Evolutionary conservation across 2,113 vertebrate genomes (phyloP).

Genomic region (Daphoenositta chrysoptera): DNA sequence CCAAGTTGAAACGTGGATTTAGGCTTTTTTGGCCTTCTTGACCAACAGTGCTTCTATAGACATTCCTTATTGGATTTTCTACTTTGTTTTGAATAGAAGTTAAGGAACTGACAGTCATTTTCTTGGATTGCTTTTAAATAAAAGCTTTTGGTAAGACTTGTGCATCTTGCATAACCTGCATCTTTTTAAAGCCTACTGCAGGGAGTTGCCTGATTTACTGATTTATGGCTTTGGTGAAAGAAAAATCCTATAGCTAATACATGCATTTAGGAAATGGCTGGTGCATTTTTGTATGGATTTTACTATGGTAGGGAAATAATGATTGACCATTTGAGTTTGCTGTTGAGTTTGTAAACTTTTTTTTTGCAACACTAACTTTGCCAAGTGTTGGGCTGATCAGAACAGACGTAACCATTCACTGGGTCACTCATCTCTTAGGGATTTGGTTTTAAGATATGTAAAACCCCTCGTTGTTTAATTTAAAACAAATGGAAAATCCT

Average conservation of each 20-base stretch:
- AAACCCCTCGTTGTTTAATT: neutral
- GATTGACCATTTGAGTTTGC: neutral
- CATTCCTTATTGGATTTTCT: neutral
- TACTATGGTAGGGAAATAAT: neutral
- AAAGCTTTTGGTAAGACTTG: neutral
- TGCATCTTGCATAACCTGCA: neutral
- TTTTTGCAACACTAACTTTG: neutral
- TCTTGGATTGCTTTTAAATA: neutral
- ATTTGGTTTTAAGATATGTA: neutral
- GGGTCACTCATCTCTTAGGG: neutral
- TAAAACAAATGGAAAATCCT: neutral
- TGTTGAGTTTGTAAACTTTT: neutral
- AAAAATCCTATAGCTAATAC: neutral
- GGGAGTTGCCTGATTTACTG: neutral
- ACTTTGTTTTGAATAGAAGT: neutral
- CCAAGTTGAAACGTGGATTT: neutral
- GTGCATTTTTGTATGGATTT: neutral
- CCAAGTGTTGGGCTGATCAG: neutral
- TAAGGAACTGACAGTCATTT: neutral
- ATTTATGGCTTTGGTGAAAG: neutral
- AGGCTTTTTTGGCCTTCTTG: neutral
- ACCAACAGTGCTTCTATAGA: neutral
- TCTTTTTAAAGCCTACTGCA: neutral
- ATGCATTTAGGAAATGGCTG: neutral
- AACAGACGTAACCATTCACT: rapidly evolving